These are phyloP conservation scores for Ptiloglossa arizonensis DNA, from an alignment of 1,140 invertebrate species.

Conservation along the genomic window DNA sequence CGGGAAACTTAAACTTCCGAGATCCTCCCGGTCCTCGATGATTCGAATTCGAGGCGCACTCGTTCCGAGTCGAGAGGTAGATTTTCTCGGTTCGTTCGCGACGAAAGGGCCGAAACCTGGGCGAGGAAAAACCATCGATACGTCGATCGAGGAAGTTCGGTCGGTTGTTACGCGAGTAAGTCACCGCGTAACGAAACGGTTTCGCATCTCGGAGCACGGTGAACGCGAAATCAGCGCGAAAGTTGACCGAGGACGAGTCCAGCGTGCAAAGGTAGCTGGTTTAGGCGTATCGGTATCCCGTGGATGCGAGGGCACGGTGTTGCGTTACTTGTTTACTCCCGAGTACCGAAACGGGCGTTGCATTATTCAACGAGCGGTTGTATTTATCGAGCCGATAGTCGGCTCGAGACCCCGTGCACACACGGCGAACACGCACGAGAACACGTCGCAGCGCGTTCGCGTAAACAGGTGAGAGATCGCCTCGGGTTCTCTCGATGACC, in stretches of 20 bases:
- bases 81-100: too few species aligned
- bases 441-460: constrained; percentile 17
- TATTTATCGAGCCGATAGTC: constrained; percentile 80
- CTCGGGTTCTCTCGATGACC: not conserved
- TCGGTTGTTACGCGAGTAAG: too few species aligned
- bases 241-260: constrained; percentile 11
- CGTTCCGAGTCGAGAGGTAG: too few species aligned
- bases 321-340: constrained; percentile 72
- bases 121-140: too few species aligned
- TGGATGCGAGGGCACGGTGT: constrained; percentile 56
- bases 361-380: constrained; percentile 77
- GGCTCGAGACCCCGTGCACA: constrained; percentile 44
- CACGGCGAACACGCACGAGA: constrained; percentile 42
- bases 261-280: constrained; percentile 48
- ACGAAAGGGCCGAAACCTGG: too few species aligned
- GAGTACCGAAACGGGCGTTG: constrained; percentile 62
- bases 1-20: too few species aligned
- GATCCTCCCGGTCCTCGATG: too few species aligned
- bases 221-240: not conserved
- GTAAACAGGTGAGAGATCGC: constrained; percentile 53
- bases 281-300: constrained; percentile 71
- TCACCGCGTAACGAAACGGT: too few species aligned
- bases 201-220: too few species aligned
- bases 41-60: too few species aligned
- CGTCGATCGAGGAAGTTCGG: too few species aligned